These are phyloP conservation scores for Troides oblongomaculatus DNA, from an alignment of 2,888 invertebrate genomes.

Conservation along the genomic window DNA sequence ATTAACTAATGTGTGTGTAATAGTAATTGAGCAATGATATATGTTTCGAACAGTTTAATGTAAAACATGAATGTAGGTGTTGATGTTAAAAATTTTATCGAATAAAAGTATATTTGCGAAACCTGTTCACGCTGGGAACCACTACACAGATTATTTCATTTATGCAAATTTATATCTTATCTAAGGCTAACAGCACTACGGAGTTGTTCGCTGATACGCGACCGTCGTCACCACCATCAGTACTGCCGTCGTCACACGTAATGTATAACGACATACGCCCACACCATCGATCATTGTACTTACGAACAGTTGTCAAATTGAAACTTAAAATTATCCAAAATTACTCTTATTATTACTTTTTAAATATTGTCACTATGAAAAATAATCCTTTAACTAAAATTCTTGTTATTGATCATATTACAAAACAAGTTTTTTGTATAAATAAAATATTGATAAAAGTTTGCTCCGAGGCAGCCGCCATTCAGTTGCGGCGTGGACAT, in stretches of 20 bases:
- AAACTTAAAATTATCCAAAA: too few species aligned
- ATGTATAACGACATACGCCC: slow-evolving; percentile 22
- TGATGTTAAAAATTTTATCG: too few species aligned
- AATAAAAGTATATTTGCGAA: not conserved
- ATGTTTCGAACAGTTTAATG: too few species aligned
- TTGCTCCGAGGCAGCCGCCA: slow-evolving; percentile 31
- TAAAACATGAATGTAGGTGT: too few species aligned
- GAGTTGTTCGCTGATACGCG: slow-evolving; percentile 15
- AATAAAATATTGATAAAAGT: slow-evolving; percentile 34
- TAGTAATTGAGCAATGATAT: too few species aligned
- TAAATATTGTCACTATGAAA: slow-evolving; percentile 2
- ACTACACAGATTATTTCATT: slow-evolving; percentile 12
- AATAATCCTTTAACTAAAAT: slow-evolving; percentile 15
- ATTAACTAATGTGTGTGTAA: too few species aligned
- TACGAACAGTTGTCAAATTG: not conserved
- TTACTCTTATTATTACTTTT: too few species aligned
- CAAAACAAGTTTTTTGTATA: slow-evolving; percentile 29
- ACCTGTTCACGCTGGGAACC: slow-evolving; percentile 7
- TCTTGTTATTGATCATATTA: slow-evolving; percentile 20
- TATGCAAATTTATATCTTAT: slow-evolving; percentile 25
- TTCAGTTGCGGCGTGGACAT: slow-evolving; percentile 37
- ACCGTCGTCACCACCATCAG: slow-evolving; percentile 22
- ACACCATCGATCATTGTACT: slow-evolving; percentile 17
- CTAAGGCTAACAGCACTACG: slow-evolving; percentile 17
- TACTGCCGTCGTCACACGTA: slow-evolving; percentile 15